Evolutionary conservation across 2,888 invertebrate genomes (phyloP).

Genomic region (Rhamphomyia laevipes): DNA sequence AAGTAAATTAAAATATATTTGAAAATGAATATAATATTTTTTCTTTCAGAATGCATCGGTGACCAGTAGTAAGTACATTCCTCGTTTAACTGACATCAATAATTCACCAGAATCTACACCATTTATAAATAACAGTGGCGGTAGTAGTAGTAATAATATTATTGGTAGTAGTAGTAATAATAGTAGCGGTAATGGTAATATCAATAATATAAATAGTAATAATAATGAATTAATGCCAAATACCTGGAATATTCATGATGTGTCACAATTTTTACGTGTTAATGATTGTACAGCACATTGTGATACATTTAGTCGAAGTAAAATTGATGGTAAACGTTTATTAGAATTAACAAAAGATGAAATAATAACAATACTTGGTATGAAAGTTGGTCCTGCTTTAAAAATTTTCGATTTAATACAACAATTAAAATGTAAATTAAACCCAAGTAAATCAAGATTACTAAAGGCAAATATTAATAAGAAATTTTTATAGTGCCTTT

Average conservation of each 20-base stretch:
- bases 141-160: conserved; percentile 7
- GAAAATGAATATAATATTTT: not conserved
- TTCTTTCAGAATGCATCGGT: conserved; percentile 35
- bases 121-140: conserved; percentile 17
- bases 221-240: conserved; percentile 40
- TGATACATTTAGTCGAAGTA: conserved; percentile 53
- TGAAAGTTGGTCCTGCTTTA: conserved; percentile 89
- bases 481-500: conserved; percentile 48
- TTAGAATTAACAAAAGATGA: conserved; percentile 78
- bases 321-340: conserved; percentile 70
- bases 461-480: conserved; percentile 48
- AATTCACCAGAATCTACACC: conserved; percentile 10
- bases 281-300: conserved; percentile 73
- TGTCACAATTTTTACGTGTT: conserved; percentile 77
- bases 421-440: conserved; percentile 67
- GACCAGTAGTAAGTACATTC: conserved; percentile 44
- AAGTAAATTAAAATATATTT: not conserved
- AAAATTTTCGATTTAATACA: conserved; percentile 89
- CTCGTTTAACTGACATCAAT: conserved; percentile 40
- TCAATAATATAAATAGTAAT: conserved; percentile 12
- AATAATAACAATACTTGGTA: conserved; percentile 76
- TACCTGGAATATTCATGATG: conserved; percentile 75
- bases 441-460: conserved; percentile 34
- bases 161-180: not conserved
- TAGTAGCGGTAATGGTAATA: conserved; percentile 12